phyloP scores from a whole-genome alignment of 2,797 vertebrate genomes.

The Denticeps clupeoides region DNA sequence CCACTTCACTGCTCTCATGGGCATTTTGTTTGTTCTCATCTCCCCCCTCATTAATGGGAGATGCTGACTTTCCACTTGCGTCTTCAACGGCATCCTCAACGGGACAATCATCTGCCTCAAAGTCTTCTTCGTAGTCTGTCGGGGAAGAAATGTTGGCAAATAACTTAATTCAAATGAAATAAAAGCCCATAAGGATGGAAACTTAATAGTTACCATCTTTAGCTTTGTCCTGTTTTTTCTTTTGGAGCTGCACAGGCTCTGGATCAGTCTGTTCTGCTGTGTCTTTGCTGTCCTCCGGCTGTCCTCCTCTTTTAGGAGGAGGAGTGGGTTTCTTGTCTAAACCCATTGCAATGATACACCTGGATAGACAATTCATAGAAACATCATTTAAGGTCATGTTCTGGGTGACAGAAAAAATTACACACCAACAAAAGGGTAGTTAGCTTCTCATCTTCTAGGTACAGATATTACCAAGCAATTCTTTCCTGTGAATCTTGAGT shows the following conservation, averaged over 20 bases:
- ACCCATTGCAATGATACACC: constrained; percentile 82
- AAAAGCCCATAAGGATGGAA: no score
- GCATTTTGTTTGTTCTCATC: constrained; percentile 34
- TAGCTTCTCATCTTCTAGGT: no score
- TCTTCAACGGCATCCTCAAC: constrained; percentile 46
- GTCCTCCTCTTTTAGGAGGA: constrained; percentile 60
- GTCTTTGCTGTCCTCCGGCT: no score
- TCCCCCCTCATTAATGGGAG: constrained; percentile 38
- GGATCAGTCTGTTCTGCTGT: no score
- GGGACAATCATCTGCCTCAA: constrained; percentile 75
- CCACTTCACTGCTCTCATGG: constrained; percentile 28
- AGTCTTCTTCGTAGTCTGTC: constrained; percentile 86
- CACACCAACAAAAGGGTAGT: no score
- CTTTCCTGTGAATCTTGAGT: background rate
- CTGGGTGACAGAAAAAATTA: no score
- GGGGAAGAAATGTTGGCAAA: constrained; percentile 22
- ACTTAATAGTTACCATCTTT: constrained; percentile 62
- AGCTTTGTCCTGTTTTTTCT: constrained; percentile 36
- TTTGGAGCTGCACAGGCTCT: no score
- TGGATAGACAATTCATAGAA: no score
- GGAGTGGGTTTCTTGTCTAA: constrained; percentile 72
- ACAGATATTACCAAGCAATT: no score
- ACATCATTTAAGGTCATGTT: no score
- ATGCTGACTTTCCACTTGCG: constrained; percentile 40
- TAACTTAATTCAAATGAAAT: no score